These are phyloP conservation scores for Pogonus chalceus DNA, from an alignment of 1,140 invertebrate species.

Conservation along the genomic window DNA sequence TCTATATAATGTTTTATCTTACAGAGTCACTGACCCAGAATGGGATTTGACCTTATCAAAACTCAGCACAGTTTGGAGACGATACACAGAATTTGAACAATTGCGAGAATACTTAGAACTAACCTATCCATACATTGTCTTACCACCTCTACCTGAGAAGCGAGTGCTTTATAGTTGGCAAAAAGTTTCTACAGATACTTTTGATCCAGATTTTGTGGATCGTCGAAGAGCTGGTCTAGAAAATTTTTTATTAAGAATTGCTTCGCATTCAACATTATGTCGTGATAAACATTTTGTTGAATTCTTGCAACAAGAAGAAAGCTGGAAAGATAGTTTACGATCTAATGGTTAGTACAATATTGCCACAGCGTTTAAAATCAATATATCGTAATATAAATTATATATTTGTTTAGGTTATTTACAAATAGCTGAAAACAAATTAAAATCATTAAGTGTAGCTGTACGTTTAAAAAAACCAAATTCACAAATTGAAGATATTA, in stretches of 20 bases:
- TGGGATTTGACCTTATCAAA: constrained; percentile 51
- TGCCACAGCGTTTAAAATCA: neutral
- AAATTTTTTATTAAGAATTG: constrained; percentile 67
- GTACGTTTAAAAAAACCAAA: constrained; percentile 64
- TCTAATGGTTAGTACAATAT: constrained; percentile 45
- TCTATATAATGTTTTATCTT: constrained; percentile 22
- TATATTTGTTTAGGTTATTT: constrained; percentile 46
- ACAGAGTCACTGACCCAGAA: constrained; percentile 58
- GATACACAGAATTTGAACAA: constrained; percentile 78
- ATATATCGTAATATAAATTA: constrained; percentile 10
- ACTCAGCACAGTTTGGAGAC: constrained; percentile 62
- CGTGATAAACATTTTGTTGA: constrained; percentile 65
- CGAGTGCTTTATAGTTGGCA: constrained; percentile 71
- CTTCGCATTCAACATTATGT: constrained; percentile 62
- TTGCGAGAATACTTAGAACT: constrained; percentile 65
- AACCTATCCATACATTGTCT: constrained; percentile 65
- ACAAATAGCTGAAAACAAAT: constrained; percentile 62
- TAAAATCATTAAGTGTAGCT: constrained; percentile 63
- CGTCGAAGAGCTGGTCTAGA: constrained; percentile 67
- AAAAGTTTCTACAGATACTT: constrained; percentile 64
- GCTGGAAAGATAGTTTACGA: constrained; percentile 67
- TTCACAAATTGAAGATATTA: constrained; percentile 62
- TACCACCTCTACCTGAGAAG: constrained; percentile 75
- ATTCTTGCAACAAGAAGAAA: constrained; percentile 63
- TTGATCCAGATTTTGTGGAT: constrained; percentile 80